A percentile compares a stretch with the other conserved stretches of the same genome.
phyloP scores from a whole-genome alignment of 2,113 vertebrate species.

The Euleptes europaea region DNA sequence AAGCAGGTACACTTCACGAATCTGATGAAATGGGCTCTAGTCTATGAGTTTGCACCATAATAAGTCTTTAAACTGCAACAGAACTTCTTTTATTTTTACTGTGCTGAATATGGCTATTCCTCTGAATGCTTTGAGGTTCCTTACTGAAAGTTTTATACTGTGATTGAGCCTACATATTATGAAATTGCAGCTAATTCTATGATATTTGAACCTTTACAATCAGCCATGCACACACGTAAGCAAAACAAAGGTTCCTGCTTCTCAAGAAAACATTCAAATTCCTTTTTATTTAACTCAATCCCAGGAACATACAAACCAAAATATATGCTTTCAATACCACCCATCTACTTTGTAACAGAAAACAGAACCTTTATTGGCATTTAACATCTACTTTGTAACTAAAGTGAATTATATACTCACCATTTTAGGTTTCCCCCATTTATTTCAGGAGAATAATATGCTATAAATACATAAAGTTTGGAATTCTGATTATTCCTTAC shows the following conservation, averaged over 20 bases:
- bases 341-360: background rate
- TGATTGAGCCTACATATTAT: background rate
- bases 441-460: background rate
- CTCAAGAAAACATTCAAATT: background rate
- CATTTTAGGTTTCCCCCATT: background rate
- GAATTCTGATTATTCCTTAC: slow-evolving; percentile 27
- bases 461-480: slow-evolving; percentile 1
- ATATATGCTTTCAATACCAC: background rate
- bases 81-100: too few relatives aligned
- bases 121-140: background rate
- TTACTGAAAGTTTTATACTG: background rate
- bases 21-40: too few relatives aligned
- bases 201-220: background rate
- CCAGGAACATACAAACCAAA: background rate
- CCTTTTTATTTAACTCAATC: background rate
- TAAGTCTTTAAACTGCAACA: too few relatives aligned
- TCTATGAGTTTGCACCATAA: too few relatives aligned
- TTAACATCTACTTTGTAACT: background rate
- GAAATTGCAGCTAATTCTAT: background rate
- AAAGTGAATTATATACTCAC: background rate
- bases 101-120: too few relatives aligned
- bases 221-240: background rate
- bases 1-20: too few relatives aligned
- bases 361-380: too few relatives aligned
- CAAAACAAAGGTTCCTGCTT: background rate